Evolutionary conservation across 2,797 vertebrate genomes (phyloP).

Genomic region (Iguana delicatissima): DNA sequence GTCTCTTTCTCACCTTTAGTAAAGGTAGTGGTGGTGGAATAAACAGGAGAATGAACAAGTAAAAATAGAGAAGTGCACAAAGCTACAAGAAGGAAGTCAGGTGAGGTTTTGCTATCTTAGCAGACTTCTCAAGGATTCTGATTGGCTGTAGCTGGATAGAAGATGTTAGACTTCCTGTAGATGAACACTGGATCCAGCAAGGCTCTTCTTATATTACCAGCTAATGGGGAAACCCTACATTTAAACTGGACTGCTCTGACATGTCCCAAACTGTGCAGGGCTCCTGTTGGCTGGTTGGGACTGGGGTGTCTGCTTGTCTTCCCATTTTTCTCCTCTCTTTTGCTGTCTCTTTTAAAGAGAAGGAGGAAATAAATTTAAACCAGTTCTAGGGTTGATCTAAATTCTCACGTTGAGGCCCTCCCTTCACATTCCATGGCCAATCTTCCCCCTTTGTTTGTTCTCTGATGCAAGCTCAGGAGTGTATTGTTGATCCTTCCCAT

Average conservation of each 20-base stretch:
- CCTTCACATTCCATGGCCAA: too few relatives aligned
- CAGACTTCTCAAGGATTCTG: not conserved
- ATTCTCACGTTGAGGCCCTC: not conserved
- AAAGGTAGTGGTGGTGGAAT: not conserved
- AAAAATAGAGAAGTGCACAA: not conserved
- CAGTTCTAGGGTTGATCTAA: not conserved
- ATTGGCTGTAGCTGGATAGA: too few relatives aligned
- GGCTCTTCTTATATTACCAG: not conserved
- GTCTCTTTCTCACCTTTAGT: too few relatives aligned
- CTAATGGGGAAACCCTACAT: not conserved
- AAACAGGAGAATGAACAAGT: not conserved
- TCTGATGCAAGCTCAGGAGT: not conserved
- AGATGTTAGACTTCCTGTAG: not conserved
- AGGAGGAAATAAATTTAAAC: not conserved
- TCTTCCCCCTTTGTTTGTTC: too few relatives aligned
- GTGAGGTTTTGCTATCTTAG: not conserved
- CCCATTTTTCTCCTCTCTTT: not conserved
- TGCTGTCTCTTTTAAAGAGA: not conserved
- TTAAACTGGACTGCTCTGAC: not conserved
- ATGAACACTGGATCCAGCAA: not conserved
- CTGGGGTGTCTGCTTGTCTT: not conserved
- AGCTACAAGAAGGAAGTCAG: not conserved
- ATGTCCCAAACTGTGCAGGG: not conserved
- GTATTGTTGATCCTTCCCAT: not conserved
- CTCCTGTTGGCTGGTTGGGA: not conserved